Conservation (phyloP, 2,113 vertebrate genomes). For the Tragulus kanchil region DNA sequence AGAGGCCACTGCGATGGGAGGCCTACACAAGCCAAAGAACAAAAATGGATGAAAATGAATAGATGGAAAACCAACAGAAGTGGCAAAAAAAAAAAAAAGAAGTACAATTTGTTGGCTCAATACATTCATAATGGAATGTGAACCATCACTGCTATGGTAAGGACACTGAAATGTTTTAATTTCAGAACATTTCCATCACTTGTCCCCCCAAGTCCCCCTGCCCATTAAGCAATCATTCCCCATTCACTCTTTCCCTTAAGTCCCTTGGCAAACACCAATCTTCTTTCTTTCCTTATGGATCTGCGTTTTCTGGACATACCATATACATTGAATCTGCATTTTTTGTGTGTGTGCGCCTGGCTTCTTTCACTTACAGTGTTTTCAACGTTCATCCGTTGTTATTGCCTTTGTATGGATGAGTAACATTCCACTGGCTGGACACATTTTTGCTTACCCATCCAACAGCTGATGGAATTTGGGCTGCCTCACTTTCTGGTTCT, state of each 20-base stretch:
- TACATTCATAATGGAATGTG: background rate
- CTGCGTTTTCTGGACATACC: background rate
- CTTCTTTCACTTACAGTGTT: slow-evolving; percentile 6
- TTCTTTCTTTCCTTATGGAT: background rate
- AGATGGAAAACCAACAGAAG: no score
- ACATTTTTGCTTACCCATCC: slow-evolving; percentile 39
- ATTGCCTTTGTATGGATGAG: background rate
- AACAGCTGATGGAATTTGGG: background rate
- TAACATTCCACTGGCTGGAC: background rate
- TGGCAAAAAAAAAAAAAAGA: no score
- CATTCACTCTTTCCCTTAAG: background rate
- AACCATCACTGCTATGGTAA: background rate
- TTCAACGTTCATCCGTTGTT: background rate
- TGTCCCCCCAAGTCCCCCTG: background rate
- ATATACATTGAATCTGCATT: background rate
- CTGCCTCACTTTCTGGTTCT: background rate
- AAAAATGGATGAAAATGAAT: no score
- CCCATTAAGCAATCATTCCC: background rate
- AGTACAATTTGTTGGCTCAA: background rate
- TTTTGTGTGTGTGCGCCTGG: background rate
- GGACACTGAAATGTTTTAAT: background rate
- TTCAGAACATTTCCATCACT: background rate
- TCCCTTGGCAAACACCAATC: background rate
- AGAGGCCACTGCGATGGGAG: no score
- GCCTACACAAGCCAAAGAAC: no score